These are phyloP conservation scores for Oikopleura vanhoeffeni DNA, from an alignment of 23 tunicate species.

Conservation along the genomic window DNA sequence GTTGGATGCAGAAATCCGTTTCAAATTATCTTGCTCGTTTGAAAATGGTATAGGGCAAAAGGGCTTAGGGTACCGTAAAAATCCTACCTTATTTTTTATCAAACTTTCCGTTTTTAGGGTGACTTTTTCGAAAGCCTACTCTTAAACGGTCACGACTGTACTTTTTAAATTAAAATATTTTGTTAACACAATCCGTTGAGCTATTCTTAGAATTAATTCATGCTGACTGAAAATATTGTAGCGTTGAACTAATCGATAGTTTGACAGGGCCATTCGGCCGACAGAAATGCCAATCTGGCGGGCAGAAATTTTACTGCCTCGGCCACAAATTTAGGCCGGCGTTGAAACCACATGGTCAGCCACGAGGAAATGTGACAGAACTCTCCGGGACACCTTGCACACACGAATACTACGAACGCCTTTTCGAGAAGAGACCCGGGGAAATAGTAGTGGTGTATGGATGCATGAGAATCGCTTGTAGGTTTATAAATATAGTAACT, in stretches of 20 bases:
- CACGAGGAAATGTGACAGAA: conserved; percentile 85
- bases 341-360: conserved; percentile 86
- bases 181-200: too few species aligned
- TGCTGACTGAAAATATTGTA: not conserved
- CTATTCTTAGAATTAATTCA: not conserved
- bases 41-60: too few species aligned
- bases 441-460: conserved; percentile 81
- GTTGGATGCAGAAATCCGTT: too few species aligned
- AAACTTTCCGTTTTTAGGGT: too few species aligned
- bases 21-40: too few species aligned
- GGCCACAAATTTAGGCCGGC: conserved; percentile 82
- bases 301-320: too few species aligned
- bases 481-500: too few species aligned
- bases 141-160: too few species aligned
- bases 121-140: too few species aligned
- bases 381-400: conserved; percentile 88
- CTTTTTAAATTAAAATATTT: too few species aligned
- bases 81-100: too few species aligned
- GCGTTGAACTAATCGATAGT: not conserved
- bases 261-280: not conserved
- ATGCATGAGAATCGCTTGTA: conserved; percentile 68
- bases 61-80: too few species aligned
- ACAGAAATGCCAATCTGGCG: conserved; percentile 80
- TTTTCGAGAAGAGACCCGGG: conserved; percentile 60
- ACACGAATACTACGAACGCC: conserved; percentile 48